phyloP scores from a whole-genome alignment of 2,113 vertebrate species.

The Cairina moschata region DNA sequence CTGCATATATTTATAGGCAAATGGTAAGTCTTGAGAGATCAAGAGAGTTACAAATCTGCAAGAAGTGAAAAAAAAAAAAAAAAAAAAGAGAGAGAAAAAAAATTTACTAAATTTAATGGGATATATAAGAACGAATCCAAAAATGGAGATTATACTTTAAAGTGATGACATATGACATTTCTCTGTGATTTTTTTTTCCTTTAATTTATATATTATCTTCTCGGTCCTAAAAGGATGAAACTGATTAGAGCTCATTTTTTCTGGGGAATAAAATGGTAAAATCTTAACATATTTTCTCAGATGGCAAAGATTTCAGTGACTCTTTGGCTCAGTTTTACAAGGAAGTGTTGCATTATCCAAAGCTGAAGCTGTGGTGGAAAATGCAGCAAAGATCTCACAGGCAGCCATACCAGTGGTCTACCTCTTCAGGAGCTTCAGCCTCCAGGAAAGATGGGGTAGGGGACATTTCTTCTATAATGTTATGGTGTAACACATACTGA shows the following conservation, averaged over 20 bases:
- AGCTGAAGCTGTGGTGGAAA: not conserved
- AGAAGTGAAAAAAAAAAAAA: not conserved
- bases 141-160: slow-evolving; percentile 19
- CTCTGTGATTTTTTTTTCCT: not conserved
- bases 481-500: not conserved
- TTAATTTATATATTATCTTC: not conserved
- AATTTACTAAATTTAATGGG: slow-evolving; percentile 9
- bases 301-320: not conserved
- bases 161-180: slow-evolving; percentile 41
- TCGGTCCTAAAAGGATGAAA: not conserved
- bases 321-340: not conserved
- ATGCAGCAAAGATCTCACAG: not conserved
- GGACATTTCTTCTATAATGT: not conserved
- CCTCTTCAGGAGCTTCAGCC: not conserved
- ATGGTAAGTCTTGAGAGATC: slow-evolving; percentile 44
- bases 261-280: not conserved
- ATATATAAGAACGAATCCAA: not conserved
- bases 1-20: slow-evolving; percentile 53
- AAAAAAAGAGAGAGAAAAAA: too few relatives aligned
- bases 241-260: not conserved
- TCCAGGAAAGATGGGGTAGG: not conserved
- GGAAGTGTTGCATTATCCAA: not conserved
- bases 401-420: not conserved
- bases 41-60: slow-evolving; percentile 27
- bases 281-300: not conserved